phyloP scores from a whole-genome alignment of 2,113 vertebrate species.

The Tichodroma muraria region DNA sequence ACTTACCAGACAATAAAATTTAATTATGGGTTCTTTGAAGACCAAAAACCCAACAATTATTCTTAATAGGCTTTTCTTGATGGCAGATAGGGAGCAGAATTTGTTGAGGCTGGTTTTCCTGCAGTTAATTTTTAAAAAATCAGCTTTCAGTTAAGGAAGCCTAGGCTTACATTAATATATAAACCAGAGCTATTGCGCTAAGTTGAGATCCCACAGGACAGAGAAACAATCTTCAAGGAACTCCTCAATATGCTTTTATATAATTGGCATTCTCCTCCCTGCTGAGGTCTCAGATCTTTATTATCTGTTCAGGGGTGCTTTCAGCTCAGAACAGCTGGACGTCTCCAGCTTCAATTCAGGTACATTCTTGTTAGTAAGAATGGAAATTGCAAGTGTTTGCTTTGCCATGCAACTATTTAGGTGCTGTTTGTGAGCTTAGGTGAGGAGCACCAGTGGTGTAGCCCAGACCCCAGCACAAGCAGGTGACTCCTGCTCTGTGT shows the following conservation, averaged over 20 bases:
- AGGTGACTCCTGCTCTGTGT: not conserved
- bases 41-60: constrained; percentile 64
- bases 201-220: not conserved
- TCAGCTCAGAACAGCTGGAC: not conserved
- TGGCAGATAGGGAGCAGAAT: constrained; percentile 57
- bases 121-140: not conserved
- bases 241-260: not conserved
- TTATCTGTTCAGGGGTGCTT: not conserved
- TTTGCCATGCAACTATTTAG: not conserved
- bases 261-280: constrained; percentile 8
- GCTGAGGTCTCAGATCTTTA: not conserved
- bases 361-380: not conserved
- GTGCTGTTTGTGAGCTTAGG: not conserved
- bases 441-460: not conserved
- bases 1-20: constrained; percentile 73
- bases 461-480: not conserved
- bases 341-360: constrained; percentile 7
- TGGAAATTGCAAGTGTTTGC: not conserved
- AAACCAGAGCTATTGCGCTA: not conserved
- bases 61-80: constrained; percentile 66
- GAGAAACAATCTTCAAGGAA: constrained; percentile 1
- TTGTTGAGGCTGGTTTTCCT: constrained; percentile 56
- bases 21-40: constrained; percentile 69
- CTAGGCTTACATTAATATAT: not conserved
- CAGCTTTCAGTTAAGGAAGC: constrained; percentile 17